Evolutionary conservation across 2,888 invertebrate species (phyloP), one percentile per base, ranked within the genome.

Genomic region (Onchidella celtica): DNA sequence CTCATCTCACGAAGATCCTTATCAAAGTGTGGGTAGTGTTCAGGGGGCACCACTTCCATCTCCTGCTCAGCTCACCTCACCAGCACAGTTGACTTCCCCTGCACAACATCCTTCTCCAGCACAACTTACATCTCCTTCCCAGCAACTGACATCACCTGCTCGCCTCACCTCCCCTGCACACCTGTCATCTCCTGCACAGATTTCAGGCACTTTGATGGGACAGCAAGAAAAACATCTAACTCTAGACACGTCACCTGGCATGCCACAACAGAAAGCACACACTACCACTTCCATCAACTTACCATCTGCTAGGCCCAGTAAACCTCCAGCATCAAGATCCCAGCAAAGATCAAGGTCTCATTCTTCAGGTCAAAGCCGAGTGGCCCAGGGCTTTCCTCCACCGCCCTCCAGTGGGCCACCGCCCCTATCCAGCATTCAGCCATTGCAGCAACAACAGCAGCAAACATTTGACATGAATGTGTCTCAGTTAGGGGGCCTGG

Each of bases 401-500:
- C 85, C 84, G 59, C 84, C 84, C 11, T 78, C 83, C 38, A 61
- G 66, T 24, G 74, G 68, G 66, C 83, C 75, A n/a, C 79, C 59
- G 79, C 61, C 72, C 4, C 73, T 76, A 17, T 68, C 80, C 57
- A 68, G 38, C 27, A 66, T 80, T 21, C 76, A 84, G 85, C 70
- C 75, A 69, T 6, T 81, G 55, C 72, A 88, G 83, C 75, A 85
- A 21, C 73, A 73, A 55, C 72, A 88, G 83, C 75, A 85, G 27
- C 75, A 75, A 14, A 87, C 78, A 76, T 95, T 97, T 87, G 97
- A 97, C 87, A 93, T 97, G 83, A 97, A 97, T 92, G 97, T 97
- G 0, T 95, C 96, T 81, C 97, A 97, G 91, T 93, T 97, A 81
- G 97, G 97, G 0, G n/a, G n/a, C n/a, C 94, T 98, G 85, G 97